Evolutionary conservation across 2,113 vertebrate genomes (phyloP).

Genomic region (Dipodomys stephensi): DNA sequence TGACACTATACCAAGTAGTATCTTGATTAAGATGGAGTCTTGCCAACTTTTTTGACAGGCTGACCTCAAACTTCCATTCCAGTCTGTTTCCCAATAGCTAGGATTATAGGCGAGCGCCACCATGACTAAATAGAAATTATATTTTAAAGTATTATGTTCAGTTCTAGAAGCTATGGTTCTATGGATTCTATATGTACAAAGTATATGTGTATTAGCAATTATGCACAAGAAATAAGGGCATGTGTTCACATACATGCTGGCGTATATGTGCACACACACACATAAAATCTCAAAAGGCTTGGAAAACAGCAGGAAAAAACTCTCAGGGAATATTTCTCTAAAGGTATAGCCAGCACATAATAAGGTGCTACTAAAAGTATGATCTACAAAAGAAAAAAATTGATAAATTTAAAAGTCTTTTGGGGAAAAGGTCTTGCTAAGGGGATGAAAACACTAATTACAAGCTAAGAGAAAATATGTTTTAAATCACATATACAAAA

Average conservation of each 20-base stretch:
- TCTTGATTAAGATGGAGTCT: too few species aligned
- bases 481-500: background rate
- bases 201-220: slow-evolving; percentile 4
- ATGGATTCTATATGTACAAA: background rate
- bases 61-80: too few species aligned
- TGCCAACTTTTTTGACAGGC: too few species aligned
- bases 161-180: background rate
- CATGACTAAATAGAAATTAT: background rate
- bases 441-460: slow-evolving; percentile 12
- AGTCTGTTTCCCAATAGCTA: too few species aligned
- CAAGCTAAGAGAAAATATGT: slow-evolving; percentile 17
- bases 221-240: background rate
- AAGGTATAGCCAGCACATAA: background rate
- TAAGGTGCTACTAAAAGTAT: slow-evolving; percentile 20
- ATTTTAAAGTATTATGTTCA: slow-evolving; percentile 33
- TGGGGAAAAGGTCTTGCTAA: background rate
- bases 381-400: slow-evolving; percentile 25
- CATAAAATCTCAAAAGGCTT: background rate
- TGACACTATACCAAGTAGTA: too few species aligned
- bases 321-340: background rate
- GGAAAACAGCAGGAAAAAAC: slow-evolving; percentile 33
- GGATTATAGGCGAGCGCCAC: too few species aligned
- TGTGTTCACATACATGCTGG: background rate
- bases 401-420: slow-evolving; percentile 29
- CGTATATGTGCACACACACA: background rate